Conservation (phyloP, 2,113 vertebrate genomes). For the Cyprinodon brontotheroides region DNA sequence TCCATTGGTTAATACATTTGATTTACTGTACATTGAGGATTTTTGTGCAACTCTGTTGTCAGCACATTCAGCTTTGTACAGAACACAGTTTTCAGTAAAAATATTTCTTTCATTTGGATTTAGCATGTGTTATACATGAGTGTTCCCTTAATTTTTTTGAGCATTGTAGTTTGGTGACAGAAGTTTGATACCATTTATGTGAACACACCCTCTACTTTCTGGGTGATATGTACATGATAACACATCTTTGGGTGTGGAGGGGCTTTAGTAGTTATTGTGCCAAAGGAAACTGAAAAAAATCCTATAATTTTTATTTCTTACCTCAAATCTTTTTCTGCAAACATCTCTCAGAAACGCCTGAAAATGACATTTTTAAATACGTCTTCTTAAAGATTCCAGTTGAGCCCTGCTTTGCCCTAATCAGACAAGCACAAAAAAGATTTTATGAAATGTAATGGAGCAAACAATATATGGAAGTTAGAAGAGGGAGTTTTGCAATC, state of each 20-base stretch:
- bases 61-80: too few relatives aligned
- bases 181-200: slow-evolving; percentile 35
- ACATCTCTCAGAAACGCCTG: not conserved
- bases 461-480: slow-evolving; percentile 10
- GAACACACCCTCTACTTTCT: slow-evolving; percentile 59
- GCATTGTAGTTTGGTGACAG: slow-evolving; percentile 8
- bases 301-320: slow-evolving; percentile 34
- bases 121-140: too few relatives aligned
- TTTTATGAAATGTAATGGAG: not conserved
- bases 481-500: slow-evolving; percentile 33
- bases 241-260: slow-evolving; percentile 42
- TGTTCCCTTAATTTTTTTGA: too few relatives aligned
- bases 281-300: slow-evolving; percentile 75
- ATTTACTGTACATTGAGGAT: too few relatives aligned
- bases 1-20: too few relatives aligned
- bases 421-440: slow-evolving; percentile 69
- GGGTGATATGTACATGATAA: slow-evolving; percentile 63
- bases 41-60: too few relatives aligned
- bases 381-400: slow-evolving; percentile 10
- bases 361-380: slow-evolving; percentile 14
- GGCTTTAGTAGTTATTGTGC: slow-evolving; percentile 69
- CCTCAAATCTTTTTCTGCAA: slow-evolving; percentile 10
- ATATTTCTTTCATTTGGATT: too few relatives aligned
- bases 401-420: slow-evolving; percentile 26
- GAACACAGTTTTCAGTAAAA: too few relatives aligned